These are phyloP conservation scores for Apis laboriosa DNA, from an alignment of 1,140 invertebrate genomes.

Conservation along the genomic window DNA sequence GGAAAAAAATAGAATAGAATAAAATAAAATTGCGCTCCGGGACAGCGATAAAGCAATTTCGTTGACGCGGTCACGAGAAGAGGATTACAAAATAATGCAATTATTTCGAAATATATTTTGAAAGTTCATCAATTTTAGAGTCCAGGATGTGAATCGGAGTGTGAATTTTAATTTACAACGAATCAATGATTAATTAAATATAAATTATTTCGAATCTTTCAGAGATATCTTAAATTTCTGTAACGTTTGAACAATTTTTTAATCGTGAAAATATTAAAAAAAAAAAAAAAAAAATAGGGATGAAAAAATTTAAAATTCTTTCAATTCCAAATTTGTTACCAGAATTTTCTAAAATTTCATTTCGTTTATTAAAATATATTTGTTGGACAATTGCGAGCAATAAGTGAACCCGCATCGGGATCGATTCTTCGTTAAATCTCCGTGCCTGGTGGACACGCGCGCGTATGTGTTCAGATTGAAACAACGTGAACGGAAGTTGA, in stretches of 20 bases:
- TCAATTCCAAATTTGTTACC: no score
- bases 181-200: no score
- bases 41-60: neutral
- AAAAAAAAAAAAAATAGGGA: neutral
- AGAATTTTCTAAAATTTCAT: neutral
- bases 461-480: conserved; percentile 60
- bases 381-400: neutral
- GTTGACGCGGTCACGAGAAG: neutral
- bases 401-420: neutral
- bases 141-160: no score
- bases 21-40: neutral
- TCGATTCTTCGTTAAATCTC: conserved; percentile 11
- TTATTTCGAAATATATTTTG: neutral
- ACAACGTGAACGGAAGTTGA: conserved; percentile 59
- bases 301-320: neutral
- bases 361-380: neutral
- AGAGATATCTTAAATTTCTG: no score
- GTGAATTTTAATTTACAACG: no score
- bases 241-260: no score
- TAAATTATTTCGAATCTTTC: no score
- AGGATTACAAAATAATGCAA: neutral
- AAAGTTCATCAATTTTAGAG: no score
- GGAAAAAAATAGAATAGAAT: neutral
- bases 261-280: neutral
- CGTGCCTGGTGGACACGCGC: neutral